A percentile compares a stretch with the other conserved stretches of the same genome.
These are phyloP conservation scores for Danio albolineatus DNA, from an alignment of 2,797 vertebrate species.

Conservation along the genomic window DNA sequence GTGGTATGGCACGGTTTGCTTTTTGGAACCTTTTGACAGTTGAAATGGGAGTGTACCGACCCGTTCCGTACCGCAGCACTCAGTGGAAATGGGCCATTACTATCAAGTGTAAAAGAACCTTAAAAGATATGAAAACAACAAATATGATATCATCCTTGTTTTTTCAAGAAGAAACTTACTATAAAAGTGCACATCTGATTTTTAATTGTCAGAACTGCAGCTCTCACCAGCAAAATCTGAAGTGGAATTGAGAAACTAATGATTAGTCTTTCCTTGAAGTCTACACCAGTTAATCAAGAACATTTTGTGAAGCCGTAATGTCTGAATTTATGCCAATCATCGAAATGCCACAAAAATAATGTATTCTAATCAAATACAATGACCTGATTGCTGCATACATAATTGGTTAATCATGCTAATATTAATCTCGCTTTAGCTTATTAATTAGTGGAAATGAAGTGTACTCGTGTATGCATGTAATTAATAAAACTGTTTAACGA, in stretches of 20 bases:
- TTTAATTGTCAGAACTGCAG: no score
- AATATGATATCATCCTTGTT: no score
- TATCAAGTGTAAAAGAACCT: no score
- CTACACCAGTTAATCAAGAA: not conserved
- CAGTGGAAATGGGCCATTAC: no score
- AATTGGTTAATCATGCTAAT: constrained; percentile 40
- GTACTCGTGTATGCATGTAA: constrained; percentile 32
- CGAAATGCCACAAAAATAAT: not conserved
- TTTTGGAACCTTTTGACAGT: no score
- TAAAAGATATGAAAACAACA: no score
- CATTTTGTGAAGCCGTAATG: not conserved
- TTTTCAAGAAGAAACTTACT: no score
- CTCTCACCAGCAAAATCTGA: no score
- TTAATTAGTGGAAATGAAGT: constrained; percentile 37
- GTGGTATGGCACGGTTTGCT: no score
- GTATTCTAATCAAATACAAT: constrained; percentile 41
- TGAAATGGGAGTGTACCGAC: no score
- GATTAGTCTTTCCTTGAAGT: not conserved
- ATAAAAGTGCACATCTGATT: no score
- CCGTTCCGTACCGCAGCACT: no score
- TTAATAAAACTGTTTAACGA: constrained; percentile 34
- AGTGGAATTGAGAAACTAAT: not conserved
- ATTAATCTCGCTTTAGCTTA: constrained; percentile 15
- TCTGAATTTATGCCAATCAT: not conserved
- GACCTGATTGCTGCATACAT: constrained; percentile 28